Evolutionary conservation across 1,140 invertebrate genomes (phyloP).

Genomic region (Atta colombica): DNA sequence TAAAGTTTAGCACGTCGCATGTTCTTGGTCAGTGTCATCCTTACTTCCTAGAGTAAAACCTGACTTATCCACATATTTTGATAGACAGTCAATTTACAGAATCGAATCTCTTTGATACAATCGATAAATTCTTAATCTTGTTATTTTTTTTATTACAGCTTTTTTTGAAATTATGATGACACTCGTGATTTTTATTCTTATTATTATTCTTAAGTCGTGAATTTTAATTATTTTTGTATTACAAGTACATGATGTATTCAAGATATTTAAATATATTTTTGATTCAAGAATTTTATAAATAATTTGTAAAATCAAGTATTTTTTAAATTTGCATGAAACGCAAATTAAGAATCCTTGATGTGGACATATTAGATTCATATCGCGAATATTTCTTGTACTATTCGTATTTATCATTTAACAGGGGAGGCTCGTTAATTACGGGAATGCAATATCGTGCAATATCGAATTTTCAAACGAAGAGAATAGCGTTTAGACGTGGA

Average conservation of each 20-base stretch:
- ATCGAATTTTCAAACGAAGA: background rate
- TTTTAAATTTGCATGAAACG: background rate
- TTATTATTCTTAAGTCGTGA: background rate
- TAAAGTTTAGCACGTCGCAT: slow-evolving; percentile 84
- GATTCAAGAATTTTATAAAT: background rate
- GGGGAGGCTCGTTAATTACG: slow-evolving; percentile 48
- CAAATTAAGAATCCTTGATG: slow-evolving; percentile 14
- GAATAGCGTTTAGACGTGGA: background rate
- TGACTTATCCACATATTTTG: slow-evolving; percentile 70
- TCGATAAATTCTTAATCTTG: background rate
- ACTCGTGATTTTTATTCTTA: background rate
- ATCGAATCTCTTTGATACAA: slow-evolving; percentile 26
- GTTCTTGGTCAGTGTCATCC: slow-evolving; percentile 82
- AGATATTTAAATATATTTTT: slow-evolving; percentile 3
- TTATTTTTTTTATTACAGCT: background rate
- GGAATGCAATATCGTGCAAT: background rate
- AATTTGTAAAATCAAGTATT: background rate
- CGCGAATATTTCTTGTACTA: slow-evolving; percentile 23
- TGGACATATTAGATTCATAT: slow-evolving; percentile 31
- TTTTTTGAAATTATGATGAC: background rate
- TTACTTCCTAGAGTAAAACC: slow-evolving; percentile 65
- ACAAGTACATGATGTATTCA: background rate
- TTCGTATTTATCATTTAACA: slow-evolving; percentile 31
- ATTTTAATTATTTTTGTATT: slow-evolving; percentile 18
- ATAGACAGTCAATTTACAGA: slow-evolving; percentile 74